A percentile compares a stretch with the other conserved stretches of the same genome.
Conservation (phyloP, 2,797 vertebrate species). For the Centropyge bicolor region DNA sequence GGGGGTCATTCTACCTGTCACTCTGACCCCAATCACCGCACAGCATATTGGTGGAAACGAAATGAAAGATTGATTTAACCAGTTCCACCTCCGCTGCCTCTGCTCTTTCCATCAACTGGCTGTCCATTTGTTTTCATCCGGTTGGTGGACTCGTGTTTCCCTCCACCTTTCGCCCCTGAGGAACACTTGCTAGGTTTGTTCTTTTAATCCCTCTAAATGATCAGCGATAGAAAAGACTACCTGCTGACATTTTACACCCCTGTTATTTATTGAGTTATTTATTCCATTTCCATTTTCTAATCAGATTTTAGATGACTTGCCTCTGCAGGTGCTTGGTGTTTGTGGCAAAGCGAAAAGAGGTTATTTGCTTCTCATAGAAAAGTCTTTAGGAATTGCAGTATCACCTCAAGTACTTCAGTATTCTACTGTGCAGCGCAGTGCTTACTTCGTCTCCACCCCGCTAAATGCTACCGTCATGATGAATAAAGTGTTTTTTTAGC, state of each 20-base stretch:
- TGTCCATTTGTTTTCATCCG: slow-evolving; percentile 74
- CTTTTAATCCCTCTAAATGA: slow-evolving; percentile 45
- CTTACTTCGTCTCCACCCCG: not conserved
- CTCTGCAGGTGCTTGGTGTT: not conserved
- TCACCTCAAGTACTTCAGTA: not conserved
- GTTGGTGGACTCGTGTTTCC: slow-evolving; percentile 39
- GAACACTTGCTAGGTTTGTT: slow-evolving; percentile 36
- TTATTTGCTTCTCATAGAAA: slow-evolving; percentile 4
- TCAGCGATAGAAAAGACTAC: slow-evolving; percentile 20
- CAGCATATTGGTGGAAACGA: slow-evolving; percentile 69
- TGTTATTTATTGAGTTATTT: slow-evolving; percentile 9
- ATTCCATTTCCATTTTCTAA: not conserved
- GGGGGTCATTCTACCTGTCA: slow-evolving; percentile 61
- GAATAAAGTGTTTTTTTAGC: slow-evolving; percentile 27
- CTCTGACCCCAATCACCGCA: slow-evolving; percentile 81
- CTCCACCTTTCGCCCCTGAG: slow-evolving; percentile 47
- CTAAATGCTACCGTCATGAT: slow-evolving; percentile 19
- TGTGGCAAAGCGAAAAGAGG: not conserved
- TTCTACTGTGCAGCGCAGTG: not conserved
- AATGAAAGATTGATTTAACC: slow-evolving; percentile 80
- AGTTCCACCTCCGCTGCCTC: slow-evolving; percentile 60
- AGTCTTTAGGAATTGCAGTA: not conserved
- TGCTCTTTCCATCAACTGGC: slow-evolving; percentile 60
- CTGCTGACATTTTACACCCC: not conserved
- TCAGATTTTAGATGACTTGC: not conserved